Conservation (phyloP, 2,113 vertebrate species). For the Urocitellus parryii region DNA sequence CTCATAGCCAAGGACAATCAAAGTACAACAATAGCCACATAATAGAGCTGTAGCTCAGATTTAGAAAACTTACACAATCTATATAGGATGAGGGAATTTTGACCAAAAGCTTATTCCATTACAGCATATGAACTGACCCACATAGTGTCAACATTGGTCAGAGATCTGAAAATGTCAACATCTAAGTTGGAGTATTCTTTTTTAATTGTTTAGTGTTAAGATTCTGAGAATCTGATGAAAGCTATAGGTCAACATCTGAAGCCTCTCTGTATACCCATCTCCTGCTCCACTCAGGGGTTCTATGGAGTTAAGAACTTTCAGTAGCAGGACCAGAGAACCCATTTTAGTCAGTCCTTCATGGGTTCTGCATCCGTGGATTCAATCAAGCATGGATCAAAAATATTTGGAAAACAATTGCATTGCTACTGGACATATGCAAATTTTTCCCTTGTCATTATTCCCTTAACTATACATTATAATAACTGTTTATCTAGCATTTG, state of each 20-base stretch:
- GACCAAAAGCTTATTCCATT: not conserved
- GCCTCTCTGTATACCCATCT: not conserved
- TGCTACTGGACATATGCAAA: not conserved
- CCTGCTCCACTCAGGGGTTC: not conserved
- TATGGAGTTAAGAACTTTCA: not conserved
- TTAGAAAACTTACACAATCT: not conserved
- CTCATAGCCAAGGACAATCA: conserved; percentile 45
- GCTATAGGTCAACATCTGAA: not conserved
- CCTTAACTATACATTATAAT: not conserved
- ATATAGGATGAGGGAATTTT: not conserved
- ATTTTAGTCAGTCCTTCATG: not conserved
- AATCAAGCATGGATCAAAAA: not conserved
- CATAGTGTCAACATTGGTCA: not conserved
- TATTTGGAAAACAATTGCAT: not conserved
- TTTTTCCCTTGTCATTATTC: not conserved
- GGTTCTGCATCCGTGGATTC: not conserved
- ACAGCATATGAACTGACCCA: not conserved
- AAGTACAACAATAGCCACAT: not conserved
- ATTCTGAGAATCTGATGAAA: not conserved
- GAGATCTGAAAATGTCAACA: not conserved
- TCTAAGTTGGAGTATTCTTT: not conserved
- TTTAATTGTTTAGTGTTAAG: not conserved
- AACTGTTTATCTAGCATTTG: too few relatives aligned
- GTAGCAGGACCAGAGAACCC: not conserved
- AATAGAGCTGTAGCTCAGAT: conserved; percentile 33